phyloP scores from a whole-genome alignment of 2,797 vertebrate species.

The Lacerta bilineata region DNA sequence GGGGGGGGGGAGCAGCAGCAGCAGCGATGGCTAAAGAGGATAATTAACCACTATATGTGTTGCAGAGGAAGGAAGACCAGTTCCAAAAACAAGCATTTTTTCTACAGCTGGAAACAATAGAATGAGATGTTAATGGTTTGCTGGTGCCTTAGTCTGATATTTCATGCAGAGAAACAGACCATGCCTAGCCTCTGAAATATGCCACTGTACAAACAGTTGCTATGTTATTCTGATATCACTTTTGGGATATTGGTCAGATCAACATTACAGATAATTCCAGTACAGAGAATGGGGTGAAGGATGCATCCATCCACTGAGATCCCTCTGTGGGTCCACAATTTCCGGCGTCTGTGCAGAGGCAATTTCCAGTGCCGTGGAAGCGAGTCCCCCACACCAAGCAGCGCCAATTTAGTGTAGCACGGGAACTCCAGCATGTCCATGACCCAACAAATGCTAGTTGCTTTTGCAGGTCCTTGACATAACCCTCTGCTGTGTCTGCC shows the following conservation, averaged over 20 bases:
- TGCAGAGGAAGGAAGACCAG: neutral
- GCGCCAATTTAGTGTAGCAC: too few relatives aligned
- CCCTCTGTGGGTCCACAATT: too few relatives aligned
- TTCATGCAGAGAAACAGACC: neutral
- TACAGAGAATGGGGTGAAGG: neutral
- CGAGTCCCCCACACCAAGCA: too few relatives aligned
- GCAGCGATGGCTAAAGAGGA: neutral
- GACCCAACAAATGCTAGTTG: too few relatives aligned
- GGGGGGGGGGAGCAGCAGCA: neutral
- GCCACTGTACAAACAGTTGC: neutral
- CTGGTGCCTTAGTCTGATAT: neutral
- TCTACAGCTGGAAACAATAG: neutral
- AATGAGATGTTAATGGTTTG: neutral
- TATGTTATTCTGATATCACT: neutral
- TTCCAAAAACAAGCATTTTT: neutral
- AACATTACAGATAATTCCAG: neutral
- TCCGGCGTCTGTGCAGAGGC: too few relatives aligned
- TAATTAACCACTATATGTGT: neutral
- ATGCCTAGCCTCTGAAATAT: neutral
- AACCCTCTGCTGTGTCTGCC: too few relatives aligned
- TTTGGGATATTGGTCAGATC: neutral
- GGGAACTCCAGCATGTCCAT: too few relatives aligned
- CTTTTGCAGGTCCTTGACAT: too few relatives aligned
- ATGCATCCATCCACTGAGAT: too few relatives aligned
- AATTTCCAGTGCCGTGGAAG: too few relatives aligned